These are phyloP conservation scores for Laticauda laticaudata DNA, from an alignment of 2,113 vertebrate species.

Conservation along the genomic window DNA sequence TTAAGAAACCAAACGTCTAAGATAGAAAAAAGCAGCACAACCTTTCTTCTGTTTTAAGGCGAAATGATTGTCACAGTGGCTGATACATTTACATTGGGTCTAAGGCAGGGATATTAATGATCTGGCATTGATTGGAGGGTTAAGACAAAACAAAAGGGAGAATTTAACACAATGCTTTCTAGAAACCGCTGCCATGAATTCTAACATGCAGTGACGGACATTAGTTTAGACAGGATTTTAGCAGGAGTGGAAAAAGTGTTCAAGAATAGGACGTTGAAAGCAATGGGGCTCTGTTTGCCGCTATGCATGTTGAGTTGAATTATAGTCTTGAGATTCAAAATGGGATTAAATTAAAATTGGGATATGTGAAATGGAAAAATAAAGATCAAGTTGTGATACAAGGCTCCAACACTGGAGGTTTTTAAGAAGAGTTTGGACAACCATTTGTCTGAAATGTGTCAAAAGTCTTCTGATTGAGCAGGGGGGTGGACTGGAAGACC, in stretches of 20 bases:
- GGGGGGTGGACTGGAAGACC: background rate
- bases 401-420: background rate
- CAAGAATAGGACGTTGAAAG: background rate
- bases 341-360: background rate
- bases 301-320: background rate
- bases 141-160: background rate
- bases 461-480: background rate
- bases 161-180: background rate
- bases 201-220: background rate
- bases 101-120: background rate
- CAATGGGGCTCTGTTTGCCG: no score
- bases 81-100: background rate
- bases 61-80: background rate
- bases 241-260: background rate
- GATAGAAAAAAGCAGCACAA: background rate
- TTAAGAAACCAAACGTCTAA: background rate
- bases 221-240: background rate
- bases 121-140: background rate
- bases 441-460: background rate
- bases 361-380: background rate
- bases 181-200: background rate
- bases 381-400: background rate
- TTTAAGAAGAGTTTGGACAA: background rate
- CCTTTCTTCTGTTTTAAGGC: background rate
- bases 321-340: background rate